Base-by-base conservation (phyloP, 2,113 vertebrate genomes). In the Phylloscopus trochilus region DNA sequence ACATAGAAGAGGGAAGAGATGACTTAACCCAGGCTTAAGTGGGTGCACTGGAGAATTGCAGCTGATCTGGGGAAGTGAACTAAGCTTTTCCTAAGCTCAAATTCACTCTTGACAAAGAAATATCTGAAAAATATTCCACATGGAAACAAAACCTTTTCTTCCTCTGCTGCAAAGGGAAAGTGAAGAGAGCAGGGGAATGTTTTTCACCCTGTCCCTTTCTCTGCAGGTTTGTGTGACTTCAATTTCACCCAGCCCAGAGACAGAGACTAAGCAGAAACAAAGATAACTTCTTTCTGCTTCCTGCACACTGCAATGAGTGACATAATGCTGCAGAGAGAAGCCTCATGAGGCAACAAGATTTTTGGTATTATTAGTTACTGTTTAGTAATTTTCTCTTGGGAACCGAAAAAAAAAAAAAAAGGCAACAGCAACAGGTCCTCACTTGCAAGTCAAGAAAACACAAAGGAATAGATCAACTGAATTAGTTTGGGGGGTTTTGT, bases 51-150 rank as follows among this genome's bases (percentile, higher is more conserved):
- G 73, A 90, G 90, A 92, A 79, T 72, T 90, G 44, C 28, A 78
- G 77, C 49, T 87, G 62, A 91, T 56, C 41, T 73, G 66, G 66
- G 86, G 88, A 95, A 93, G 83, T 82, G 83, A 91, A 73, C 41
- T 79, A 82, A 96, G 69, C 80, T 93, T 96, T 90, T 91, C 49
- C 64, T 94, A 92, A 94, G 52, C 80, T 44, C 30, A 16, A 64
- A 14, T 56, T 75, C 86, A 89, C 23, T 81, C 90, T 53, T 27
- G 5, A 73, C 44, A 75, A 92, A 83, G 49, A 94, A 96, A 87
- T 15, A 68, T 75, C 37, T 89, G 56, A 96, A 95, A 90, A 93
- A 87, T 76, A 67, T 84, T 94, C 27, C 37, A 49, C 37, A 44
- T 20, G 13, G 79, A 96, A 88, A 75, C 12, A 72, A 67, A 72